phyloP scores from a whole-genome alignment of 2,113 vertebrate genomes.

The Elachura formosa region DNA sequence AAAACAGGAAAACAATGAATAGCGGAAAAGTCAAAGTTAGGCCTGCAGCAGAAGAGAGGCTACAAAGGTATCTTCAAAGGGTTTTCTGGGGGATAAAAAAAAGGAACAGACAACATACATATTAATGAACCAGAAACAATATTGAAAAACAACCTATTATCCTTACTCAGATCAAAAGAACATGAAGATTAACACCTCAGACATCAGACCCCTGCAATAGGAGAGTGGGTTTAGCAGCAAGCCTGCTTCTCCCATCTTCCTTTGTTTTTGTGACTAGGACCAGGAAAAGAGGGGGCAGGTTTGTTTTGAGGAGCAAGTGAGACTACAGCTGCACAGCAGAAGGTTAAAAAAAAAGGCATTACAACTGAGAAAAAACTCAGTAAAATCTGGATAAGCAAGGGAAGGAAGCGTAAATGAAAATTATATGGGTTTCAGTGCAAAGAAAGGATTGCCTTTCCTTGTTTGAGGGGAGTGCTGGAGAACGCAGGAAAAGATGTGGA shows the following conservation, averaged over 20 bases:
- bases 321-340: background rate
- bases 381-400: background rate
- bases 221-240: background rate
- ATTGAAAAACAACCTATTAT: conserved; percentile 67
- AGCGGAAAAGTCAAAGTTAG: conserved; percentile 49
- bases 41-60: conserved; percentile 45
- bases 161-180: conserved; percentile 66
- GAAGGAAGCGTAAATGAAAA: background rate
- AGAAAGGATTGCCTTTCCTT: background rate
- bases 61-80: conserved; percentile 68
- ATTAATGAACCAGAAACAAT: conserved; percentile 69
- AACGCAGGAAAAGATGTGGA: background rate
- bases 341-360: background rate
- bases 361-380: background rate
- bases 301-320: background rate
- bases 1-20: conserved; percentile 15
- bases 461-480: background rate
- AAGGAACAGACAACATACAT: conserved; percentile 48
- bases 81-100: background rate
- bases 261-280: background rate
- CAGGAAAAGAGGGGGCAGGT: background rate
- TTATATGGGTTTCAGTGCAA: background rate
- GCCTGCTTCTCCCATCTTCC: background rate
- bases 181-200: conserved; percentile 57
- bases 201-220: conserved; percentile 33